Conservation (phyloP, 2,888 invertebrate genomes). For the Augochlorella aurata region DNA sequence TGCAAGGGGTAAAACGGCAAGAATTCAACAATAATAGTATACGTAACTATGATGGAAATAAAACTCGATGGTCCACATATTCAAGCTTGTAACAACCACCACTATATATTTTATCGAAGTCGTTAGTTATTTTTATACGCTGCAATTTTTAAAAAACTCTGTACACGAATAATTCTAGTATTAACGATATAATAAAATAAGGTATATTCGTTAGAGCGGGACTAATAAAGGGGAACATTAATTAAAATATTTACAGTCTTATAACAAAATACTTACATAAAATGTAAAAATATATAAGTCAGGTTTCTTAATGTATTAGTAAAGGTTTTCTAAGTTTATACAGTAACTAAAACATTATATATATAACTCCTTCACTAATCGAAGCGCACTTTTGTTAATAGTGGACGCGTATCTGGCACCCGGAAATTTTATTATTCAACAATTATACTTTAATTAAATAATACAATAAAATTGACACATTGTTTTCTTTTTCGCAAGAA, state of each 20-base stretch:
- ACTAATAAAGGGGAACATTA: conserved; percentile 16
- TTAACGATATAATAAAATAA: conserved; percentile 49
- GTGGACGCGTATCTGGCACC: background rate
- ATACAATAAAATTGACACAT: background rate
- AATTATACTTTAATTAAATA: background rate
- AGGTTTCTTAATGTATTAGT: conserved; percentile 7
- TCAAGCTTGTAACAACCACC: conserved; percentile 32
- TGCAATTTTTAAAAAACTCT: conserved; percentile 38
- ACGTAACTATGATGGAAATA: background rate
- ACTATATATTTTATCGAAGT: conserved; percentile 39
- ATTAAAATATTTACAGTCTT: conserved; percentile 42
- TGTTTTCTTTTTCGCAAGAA: conserved; percentile 3
- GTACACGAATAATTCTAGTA: conserved; percentile 42
- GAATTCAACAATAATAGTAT: background rate
- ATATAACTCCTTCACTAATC: conserved; percentile 10
- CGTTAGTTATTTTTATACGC: conserved; percentile 1
- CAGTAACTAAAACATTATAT: conserved; percentile 26
- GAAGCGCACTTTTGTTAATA: background rate
- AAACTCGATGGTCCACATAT: background rate
- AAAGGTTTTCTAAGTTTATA: conserved; percentile 26
- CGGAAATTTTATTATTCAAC: background rate
- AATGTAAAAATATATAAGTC: conserved; percentile 9
- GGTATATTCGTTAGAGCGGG: conserved; percentile 2
- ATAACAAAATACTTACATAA: background rate
- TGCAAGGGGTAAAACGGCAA: background rate